These are phyloP conservation scores for Kradibia gibbosae DNA, from an alignment of 1,140 invertebrate species.

Conservation along the genomic window DNA sequence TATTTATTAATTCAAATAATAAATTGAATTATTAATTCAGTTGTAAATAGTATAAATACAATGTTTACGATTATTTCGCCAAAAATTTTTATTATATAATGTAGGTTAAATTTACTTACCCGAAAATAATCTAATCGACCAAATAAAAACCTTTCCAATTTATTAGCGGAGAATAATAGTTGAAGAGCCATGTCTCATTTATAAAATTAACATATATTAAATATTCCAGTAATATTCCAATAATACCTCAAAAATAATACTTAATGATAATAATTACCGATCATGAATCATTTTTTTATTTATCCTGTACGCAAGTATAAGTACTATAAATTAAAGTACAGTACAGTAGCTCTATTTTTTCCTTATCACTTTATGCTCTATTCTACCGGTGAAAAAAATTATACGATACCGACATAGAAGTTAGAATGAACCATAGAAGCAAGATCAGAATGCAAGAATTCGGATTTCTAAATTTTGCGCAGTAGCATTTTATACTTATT, in stretches of 20 bases:
- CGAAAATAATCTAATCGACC: conserved; percentile 63
- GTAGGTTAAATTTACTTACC: conserved; percentile 63
- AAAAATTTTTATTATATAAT: conserved; percentile 49
- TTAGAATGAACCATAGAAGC: too few species aligned
- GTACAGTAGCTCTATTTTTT: too few species aligned
- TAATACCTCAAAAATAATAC: not conserved
- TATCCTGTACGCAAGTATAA: not conserved
- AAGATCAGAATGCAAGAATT: too few species aligned
- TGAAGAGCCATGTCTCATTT: conserved; percentile 65
- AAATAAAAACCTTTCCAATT: conserved; percentile 64
- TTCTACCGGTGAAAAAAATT: too few species aligned
- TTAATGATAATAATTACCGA: conserved; percentile 51
- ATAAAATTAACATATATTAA: conserved; percentile 48
- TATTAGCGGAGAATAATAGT: conserved; percentile 62
- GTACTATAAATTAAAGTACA: too few species aligned
- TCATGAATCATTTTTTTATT: conserved; percentile 41
- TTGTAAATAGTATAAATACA: too few species aligned
- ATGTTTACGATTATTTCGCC: conserved; percentile 36
- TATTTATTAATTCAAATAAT: not conserved
- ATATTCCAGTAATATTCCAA: conserved; percentile 46
- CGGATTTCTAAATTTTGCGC: too few species aligned
- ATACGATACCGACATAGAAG: too few species aligned
- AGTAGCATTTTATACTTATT: too few species aligned
- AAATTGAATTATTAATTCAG: too few species aligned
- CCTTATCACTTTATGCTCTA: too few species aligned